A percentile compares a stretch with the other conserved stretches of the same genome.
phyloP scores from a whole-genome alignment of 2,113 vertebrate genomes.

The Galbula dea region DNA sequence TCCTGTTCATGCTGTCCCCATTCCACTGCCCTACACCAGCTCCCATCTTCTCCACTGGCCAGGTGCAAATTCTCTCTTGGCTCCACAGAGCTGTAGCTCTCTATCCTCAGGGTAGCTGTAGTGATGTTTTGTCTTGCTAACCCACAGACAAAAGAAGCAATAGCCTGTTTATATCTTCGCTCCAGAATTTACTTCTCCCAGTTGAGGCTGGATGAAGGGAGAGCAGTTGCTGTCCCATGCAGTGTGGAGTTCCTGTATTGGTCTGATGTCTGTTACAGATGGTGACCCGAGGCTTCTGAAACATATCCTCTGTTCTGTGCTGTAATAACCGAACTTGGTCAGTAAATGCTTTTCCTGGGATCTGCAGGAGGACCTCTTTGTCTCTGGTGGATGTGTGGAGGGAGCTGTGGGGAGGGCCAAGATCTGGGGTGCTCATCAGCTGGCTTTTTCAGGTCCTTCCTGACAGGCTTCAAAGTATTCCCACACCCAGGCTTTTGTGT shows the following conservation, averaged over 20 bases:
- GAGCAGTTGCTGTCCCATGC: accelerated
- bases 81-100: background rate
- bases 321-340: background rate
- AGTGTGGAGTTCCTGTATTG: accelerated
- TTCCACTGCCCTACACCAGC: background rate
- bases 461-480: background rate
- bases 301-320: background rate
- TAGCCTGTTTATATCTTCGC: background rate
- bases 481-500: background rate
- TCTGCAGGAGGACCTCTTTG: background rate
- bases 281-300: background rate
- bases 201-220: background rate
- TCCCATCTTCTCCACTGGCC: background rate
- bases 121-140: background rate
- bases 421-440: background rate
- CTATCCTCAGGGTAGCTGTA: background rate
- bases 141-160: accelerated
- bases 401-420: background rate
- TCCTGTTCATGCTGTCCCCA: background rate
- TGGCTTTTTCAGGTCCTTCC: background rate
- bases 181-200: background rate
- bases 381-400: background rate
- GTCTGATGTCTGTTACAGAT: background rate
- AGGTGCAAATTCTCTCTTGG: background rate
- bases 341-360: background rate